These are phyloP conservation scores for Scomber colias DNA, from an alignment of 2,113 vertebrate genomes.

Conservation along the genomic window DNA sequence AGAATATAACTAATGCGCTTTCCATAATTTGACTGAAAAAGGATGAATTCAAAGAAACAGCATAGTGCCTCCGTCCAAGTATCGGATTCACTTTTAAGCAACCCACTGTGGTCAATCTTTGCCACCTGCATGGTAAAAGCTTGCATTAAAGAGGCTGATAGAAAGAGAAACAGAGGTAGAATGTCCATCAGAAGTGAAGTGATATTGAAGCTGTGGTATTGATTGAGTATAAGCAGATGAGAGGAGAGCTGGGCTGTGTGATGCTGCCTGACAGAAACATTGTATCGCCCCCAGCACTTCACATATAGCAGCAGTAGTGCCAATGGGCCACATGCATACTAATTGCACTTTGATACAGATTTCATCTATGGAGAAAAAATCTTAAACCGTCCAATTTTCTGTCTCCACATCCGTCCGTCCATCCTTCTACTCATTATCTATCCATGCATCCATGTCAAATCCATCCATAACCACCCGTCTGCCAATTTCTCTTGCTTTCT, in stretches of 20 bases:
- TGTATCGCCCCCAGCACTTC: slow-evolving; percentile 43
- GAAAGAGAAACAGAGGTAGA: slow-evolving; percentile 11
- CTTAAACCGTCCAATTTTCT: slow-evolving; percentile 7
- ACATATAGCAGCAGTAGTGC: slow-evolving; percentile 39
- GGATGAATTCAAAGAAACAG: background rate
- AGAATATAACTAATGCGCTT: too few species aligned
- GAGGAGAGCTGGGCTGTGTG: slow-evolving; percentile 26
- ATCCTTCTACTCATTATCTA: slow-evolving; percentile 24
- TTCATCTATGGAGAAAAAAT: slow-evolving; percentile 28
- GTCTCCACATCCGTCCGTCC: slow-evolving; percentile 4
- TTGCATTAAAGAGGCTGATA: background rate
- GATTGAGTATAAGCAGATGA: slow-evolving; percentile 55
- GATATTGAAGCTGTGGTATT: slow-evolving; percentile 47
- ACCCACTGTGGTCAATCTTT: background rate
- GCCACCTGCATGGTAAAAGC: slow-evolving; percentile 4
- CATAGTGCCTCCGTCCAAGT: background rate
- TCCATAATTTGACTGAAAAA: background rate
- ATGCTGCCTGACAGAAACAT: slow-evolving; percentile 48
- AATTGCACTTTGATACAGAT: slow-evolving; percentile 49
- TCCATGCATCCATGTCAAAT: background rate
- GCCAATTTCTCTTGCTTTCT: slow-evolving; percentile 6
- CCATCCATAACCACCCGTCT: slow-evolving; percentile 2
- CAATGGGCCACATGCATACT: slow-evolving; percentile 28
- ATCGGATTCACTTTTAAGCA: background rate
- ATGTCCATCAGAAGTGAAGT: slow-evolving; percentile 36